Evolutionary conservation across 2,113 vertebrate genomes (phyloP).

Genomic region (Sula dactylatra): DNA sequence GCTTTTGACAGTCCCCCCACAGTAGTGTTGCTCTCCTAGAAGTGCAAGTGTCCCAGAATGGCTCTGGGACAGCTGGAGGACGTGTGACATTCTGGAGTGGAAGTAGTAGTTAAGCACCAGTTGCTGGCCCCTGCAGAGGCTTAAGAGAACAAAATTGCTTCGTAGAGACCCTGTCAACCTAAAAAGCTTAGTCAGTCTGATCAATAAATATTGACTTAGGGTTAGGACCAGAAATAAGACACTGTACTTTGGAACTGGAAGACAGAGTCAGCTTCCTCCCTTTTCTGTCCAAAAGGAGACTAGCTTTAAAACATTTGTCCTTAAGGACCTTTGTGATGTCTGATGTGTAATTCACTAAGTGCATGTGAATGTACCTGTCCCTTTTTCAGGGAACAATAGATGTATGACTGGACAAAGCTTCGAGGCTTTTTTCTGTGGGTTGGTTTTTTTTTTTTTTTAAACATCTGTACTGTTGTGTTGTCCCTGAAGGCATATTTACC

Average conservation of each 20-base stretch:
- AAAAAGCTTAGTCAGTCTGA: conserved; percentile 54
- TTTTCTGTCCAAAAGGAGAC: conserved; percentile 26
- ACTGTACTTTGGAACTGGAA: conserved; percentile 53
- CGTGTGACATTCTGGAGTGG: neutral
- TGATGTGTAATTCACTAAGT: neutral
- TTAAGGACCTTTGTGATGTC: neutral
- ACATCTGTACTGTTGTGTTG: conserved; percentile 17
- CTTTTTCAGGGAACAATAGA: neutral
- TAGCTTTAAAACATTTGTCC: neutral
- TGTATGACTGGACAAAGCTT: conserved; percentile 23
- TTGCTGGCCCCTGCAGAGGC: conserved; percentile 51
- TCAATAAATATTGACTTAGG: conserved; percentile 53
- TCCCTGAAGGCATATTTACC: conserved; percentile 56
- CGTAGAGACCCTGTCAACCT: neutral
- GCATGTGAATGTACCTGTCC: neutral
- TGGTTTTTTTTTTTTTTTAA: neutral
- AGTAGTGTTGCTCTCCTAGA: neutral
- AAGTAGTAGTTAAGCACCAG: conserved; percentile 56
- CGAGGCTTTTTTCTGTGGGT: neutral
- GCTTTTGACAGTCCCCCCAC: neutral
- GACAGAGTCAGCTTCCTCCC: conserved; percentile 38
- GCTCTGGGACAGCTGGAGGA: conserved; percentile 1
- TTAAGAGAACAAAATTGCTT: conserved; percentile 48
- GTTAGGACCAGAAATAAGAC: conserved; percentile 55
- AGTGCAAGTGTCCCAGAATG: neutral